These are phyloP conservation scores for Hemicrepidius hirtus DNA, from an alignment of 2,888 invertebrate species.

Conservation along the genomic window DNA sequence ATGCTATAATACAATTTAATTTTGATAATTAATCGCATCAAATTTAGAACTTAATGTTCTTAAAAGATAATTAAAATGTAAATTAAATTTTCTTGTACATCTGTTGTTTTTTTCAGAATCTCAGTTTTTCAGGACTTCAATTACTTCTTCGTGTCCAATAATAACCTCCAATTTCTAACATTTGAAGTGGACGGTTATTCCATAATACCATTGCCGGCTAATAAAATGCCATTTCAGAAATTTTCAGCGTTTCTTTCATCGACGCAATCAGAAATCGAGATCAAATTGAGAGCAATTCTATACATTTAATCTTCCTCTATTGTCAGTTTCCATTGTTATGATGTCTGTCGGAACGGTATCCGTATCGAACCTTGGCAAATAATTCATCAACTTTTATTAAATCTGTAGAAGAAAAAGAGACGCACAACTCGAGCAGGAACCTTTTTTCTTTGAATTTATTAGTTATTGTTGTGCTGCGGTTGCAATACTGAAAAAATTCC, in stretches of 20 bases:
- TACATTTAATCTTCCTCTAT: constrained; percentile 47
- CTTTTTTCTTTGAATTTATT: constrained; percentile 27
- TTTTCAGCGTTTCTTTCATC: constrained; percentile 45
- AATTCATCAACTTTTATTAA: constrained; percentile 45
- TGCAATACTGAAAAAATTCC: constrained; percentile 2
- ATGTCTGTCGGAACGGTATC: constrained; percentile 40
- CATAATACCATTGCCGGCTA: constrained; percentile 8
- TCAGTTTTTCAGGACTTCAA: background rate
- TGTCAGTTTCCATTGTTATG: constrained; percentile 45
- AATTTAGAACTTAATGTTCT: constrained; percentile 21
- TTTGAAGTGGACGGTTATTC: background rate
- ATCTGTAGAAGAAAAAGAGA: constrained; percentile 23
- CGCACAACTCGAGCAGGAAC: background rate
- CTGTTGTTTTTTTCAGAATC: constrained; percentile 10
- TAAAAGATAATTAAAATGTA: constrained; percentile 25
- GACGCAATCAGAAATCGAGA: constrained; percentile 49
- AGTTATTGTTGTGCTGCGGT: constrained; percentile 18
- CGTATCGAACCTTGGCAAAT: constrained; percentile 38
- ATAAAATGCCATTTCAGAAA: constrained; percentile 39
- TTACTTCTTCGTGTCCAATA: background rate
- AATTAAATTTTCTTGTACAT: constrained; percentile 20
- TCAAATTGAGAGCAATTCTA: constrained; percentile 51
- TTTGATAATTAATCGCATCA: constrained; percentile 3
- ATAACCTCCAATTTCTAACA: constrained; percentile 4
- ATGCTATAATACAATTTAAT: constrained; percentile 12